Conservation (phyloP, 2,797 vertebrate species). For the Malurus leucopterus region DNA sequence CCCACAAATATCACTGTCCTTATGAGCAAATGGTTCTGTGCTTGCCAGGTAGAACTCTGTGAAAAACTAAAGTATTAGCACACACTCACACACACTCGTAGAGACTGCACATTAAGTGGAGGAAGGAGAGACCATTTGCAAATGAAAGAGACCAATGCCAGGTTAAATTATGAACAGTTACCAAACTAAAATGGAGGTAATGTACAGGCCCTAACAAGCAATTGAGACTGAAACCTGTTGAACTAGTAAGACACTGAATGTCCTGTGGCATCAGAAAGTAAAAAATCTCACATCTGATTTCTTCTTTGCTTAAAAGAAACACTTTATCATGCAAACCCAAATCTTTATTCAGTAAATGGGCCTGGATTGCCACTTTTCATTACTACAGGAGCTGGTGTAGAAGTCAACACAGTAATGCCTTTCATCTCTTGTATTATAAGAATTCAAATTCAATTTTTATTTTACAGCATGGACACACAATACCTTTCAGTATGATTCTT, state of each 20-base stretch:
- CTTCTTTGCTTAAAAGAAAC: slow-evolving; percentile 13
- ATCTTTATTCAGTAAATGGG: slow-evolving; percentile 13
- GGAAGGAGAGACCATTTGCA: slow-evolving; percentile 8
- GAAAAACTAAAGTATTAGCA: not conserved
- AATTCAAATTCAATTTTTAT: slow-evolving; percentile 62
- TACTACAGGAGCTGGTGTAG: slow-evolving; percentile 12
- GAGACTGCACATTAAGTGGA: not conserved
- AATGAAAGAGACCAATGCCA: not conserved
- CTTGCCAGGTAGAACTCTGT: not conserved
- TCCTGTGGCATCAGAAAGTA: slow-evolving; percentile 13
- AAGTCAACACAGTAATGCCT: slow-evolving; percentile 39
- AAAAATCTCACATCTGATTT: slow-evolving; percentile 37
- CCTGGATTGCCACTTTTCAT: slow-evolving; percentile 38
- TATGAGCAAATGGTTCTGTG: not conserved
- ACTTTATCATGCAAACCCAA: slow-evolving; percentile 15
- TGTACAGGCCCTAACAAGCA: slow-evolving; percentile 7
- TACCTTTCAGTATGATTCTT: slow-evolving; percentile 21
- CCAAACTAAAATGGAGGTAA: slow-evolving; percentile 25
- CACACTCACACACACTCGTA: not conserved
- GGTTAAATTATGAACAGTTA: not conserved
- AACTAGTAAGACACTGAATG: slow-evolving; percentile 8
- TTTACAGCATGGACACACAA: slow-evolving; percentile 25
- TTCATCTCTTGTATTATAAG: slow-evolving; percentile 32
- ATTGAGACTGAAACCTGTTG: slow-evolving; percentile 31
- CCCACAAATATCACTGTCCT: not conserved